phyloP scores from a whole-genome alignment of 2,113 vertebrate species.

The Nycticebus coucang region DNA sequence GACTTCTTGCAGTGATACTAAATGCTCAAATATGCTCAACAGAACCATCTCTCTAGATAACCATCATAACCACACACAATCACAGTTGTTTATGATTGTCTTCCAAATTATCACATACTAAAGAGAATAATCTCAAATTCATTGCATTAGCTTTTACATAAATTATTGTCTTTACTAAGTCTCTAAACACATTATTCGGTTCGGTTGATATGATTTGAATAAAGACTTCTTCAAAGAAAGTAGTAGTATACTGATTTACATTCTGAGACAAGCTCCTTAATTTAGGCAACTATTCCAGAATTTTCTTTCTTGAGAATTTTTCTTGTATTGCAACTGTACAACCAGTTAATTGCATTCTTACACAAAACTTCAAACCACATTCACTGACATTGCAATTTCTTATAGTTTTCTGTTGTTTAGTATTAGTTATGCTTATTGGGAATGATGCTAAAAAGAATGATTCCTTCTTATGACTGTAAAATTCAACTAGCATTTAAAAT shows the following conservation, averaged over 20 bases:
- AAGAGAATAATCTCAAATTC: background rate
- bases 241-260: background rate
- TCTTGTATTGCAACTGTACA: background rate
- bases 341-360: background rate
- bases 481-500: background rate
- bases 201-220: background rate
- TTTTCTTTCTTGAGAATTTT: background rate
- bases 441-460: background rate
- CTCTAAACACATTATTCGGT: background rate
- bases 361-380: background rate
- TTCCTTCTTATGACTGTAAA: background rate
- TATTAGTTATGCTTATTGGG: background rate
- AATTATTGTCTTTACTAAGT: background rate
- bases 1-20: background rate
- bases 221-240: background rate
- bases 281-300: background rate
- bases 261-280: background rate
- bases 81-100: background rate
- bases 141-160: background rate
- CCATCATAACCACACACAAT: background rate
- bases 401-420: conserved; percentile 7
- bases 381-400: background rate
- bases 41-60: background rate
- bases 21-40: background rate
- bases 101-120: background rate